These are phyloP conservation scores for Papilio glaucus DNA, from an alignment of 1,140 invertebrate genomes.

Conservation along the genomic window DNA sequence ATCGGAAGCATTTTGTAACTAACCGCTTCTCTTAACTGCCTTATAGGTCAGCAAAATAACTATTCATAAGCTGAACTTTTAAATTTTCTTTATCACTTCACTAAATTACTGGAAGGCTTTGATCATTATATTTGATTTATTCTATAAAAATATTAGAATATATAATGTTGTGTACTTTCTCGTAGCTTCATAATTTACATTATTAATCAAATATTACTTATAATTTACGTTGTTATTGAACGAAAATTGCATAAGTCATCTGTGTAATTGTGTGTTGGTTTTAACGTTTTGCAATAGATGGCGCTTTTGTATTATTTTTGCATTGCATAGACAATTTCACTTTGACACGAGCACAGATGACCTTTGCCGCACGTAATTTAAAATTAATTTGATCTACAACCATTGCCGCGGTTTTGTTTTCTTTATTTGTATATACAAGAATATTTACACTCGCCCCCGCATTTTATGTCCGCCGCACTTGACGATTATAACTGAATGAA, in stretches of 20 bases:
- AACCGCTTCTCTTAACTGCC: constrained; percentile 61
- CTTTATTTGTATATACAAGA: constrained; percentile 43
- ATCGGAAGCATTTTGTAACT: constrained; percentile 71
- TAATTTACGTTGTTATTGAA: constrained; percentile 60
- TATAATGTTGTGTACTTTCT: constrained; percentile 72
- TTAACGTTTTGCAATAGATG: constrained; percentile 46
- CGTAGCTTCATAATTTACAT: constrained; percentile 72
- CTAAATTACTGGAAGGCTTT: constrained; percentile 82
- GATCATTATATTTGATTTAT: constrained; percentile 78
- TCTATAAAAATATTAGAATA: constrained; percentile 84
- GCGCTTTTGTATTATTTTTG: constrained; percentile 39
- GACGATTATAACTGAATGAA: background rate
- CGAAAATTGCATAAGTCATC: constrained; percentile 46
- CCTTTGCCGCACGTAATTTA: constrained; percentile 49
- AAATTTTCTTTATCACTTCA: constrained; percentile 69
- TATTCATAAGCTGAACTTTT: constrained; percentile 69
- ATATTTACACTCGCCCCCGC: constrained; percentile 64
- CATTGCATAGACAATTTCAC: background rate
- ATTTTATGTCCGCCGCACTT: constrained; percentile 24
- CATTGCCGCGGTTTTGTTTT: constrained; percentile 45
- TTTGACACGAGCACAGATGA: constrained; percentile 44
- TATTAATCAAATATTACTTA: constrained; percentile 56
- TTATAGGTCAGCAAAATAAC: constrained; percentile 74
- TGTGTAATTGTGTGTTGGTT: constrained; percentile 34
- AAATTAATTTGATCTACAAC: constrained; percentile 62